A percentile compares a stretch with the other conserved stretches of the same genome.
These are phyloP conservation scores for Sturnus vulgaris DNA, from an alignment of 2,113 vertebrate genomes.

Conservation along the genomic window DNA sequence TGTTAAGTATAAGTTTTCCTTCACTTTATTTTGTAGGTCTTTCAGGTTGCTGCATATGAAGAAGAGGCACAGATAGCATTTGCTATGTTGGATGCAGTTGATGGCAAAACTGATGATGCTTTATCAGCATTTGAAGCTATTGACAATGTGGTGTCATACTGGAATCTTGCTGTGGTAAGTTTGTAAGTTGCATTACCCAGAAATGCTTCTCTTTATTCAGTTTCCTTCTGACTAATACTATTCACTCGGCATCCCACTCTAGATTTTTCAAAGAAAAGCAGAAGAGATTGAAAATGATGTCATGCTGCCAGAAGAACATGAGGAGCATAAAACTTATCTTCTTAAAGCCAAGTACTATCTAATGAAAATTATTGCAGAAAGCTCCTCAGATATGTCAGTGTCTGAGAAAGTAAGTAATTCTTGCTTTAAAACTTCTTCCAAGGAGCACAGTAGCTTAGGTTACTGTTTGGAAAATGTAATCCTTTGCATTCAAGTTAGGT, in stretches of 20 bases:
- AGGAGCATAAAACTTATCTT: constrained; percentile 82
- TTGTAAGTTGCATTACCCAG: not conserved
- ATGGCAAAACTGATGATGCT: constrained; percentile 91
- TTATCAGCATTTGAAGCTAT: constrained; percentile 86
- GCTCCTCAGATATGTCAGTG: constrained; percentile 76
- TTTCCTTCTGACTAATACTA: not conserved
- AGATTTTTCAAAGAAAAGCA: constrained; percentile 93
- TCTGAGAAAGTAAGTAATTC: constrained; percentile 78
- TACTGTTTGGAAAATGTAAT: not conserved
- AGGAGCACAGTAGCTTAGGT: not conserved
- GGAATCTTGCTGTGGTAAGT: constrained; percentile 91
- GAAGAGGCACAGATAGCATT: constrained; percentile 85
- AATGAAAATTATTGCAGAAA: constrained; percentile 80
- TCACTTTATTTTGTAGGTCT: constrained; percentile 67
- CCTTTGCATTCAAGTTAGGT: not conserved
- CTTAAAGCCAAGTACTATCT: constrained; percentile 84
- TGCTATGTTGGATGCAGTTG: constrained; percentile 86
- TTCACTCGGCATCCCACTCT: not conserved
- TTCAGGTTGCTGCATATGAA: constrained; percentile 80
- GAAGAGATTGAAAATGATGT: constrained; percentile 89
- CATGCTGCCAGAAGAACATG: constrained; percentile 83
- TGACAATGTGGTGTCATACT: constrained; percentile 84
- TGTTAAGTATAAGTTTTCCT: not conserved
- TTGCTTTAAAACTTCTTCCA: not conserved
- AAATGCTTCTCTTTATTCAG: not conserved